Conservation (phyloP, 2,888 invertebrate genomes). For the Chironomus riparius region DNA sequence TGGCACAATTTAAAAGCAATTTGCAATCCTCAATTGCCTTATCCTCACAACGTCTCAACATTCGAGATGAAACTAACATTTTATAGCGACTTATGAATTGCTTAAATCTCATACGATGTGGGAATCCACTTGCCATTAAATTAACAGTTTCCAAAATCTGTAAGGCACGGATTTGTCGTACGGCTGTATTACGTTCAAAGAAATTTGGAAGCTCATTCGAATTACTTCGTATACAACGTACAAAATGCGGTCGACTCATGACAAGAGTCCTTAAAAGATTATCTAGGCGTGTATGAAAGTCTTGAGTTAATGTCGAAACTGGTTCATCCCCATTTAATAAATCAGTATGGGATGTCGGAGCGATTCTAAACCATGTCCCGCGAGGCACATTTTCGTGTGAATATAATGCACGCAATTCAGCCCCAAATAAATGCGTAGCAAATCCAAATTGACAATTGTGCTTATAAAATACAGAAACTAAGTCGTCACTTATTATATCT, state of each 20-base stretch:
- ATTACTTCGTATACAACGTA: slow-evolving; percentile 86
- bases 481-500: slow-evolving; percentile 84
- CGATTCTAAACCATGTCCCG: slow-evolving; percentile 77
- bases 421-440: slow-evolving; percentile 89
- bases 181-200: slow-evolving; percentile 76
- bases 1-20: slow-evolving; percentile 62
- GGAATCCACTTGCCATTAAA: slow-evolving; percentile 90
- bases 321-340: slow-evolving; percentile 75
- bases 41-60: slow-evolving; percentile 55
- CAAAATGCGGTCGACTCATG: slow-evolving; percentile 89
- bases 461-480: slow-evolving; percentile 86
- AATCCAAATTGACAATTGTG: slow-evolving; percentile 94
- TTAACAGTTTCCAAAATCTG: slow-evolving; percentile 91
- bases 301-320: slow-evolving; percentile 83
- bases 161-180: slow-evolving; percentile 79
- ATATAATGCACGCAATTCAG: slow-evolving; percentile 76
- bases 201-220: slow-evolving; percentile 68
- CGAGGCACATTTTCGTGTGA: slow-evolving; percentile 61
- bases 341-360: slow-evolving; percentile 79
- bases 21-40: slow-evolving; percentile 68
- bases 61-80: slow-evolving; percentile 71
- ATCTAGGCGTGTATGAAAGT: slow-evolving; percentile 89
- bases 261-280: slow-evolving; percentile 84
- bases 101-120: slow-evolving; percentile 90
- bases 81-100: slow-evolving; percentile 82